phyloP scores from a whole-genome alignment of 2,113 vertebrate genomes.

The Corythoichthys intestinalis region DNA sequence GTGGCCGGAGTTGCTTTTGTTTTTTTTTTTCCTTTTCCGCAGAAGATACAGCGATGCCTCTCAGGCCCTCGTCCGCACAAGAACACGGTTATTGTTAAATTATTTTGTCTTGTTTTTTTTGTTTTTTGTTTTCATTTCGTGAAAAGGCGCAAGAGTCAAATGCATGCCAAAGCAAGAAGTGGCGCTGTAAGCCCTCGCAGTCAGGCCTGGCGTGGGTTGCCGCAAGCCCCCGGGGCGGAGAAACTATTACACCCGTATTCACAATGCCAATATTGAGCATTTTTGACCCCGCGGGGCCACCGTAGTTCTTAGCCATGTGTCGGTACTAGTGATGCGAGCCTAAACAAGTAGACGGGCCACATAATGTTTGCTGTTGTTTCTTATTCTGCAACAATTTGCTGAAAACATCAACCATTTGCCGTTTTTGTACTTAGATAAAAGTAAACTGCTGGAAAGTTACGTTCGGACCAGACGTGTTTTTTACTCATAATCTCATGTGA shows the following conservation, averaged over 20 bases:
- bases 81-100: background rate
- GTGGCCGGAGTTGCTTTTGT: slow-evolving; percentile 64
- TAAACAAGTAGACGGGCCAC: background rate
- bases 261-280: background rate
- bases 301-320: background rate
- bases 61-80: background rate
- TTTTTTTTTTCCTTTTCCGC: slow-evolving; percentile 37
- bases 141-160: background rate
- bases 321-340: background rate
- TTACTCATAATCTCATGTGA: no score
- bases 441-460: no score
- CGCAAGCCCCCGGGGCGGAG: background rate
- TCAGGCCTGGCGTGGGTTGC: background rate
- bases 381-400: background rate
- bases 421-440: background rate
- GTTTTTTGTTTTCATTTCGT: slow-evolving; percentile 8
- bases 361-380: background rate
- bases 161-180: background rate
- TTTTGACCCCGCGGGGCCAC: background rate
- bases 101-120: background rate
- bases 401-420: background rate
- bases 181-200: background rate
- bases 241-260: background rate
- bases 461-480: no score
- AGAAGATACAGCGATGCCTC: background rate